These are phyloP conservation scores for Macrobrachium nipponense DNA, from an alignment of 1,140 invertebrate genomes.

Conservation along the genomic window DNA sequence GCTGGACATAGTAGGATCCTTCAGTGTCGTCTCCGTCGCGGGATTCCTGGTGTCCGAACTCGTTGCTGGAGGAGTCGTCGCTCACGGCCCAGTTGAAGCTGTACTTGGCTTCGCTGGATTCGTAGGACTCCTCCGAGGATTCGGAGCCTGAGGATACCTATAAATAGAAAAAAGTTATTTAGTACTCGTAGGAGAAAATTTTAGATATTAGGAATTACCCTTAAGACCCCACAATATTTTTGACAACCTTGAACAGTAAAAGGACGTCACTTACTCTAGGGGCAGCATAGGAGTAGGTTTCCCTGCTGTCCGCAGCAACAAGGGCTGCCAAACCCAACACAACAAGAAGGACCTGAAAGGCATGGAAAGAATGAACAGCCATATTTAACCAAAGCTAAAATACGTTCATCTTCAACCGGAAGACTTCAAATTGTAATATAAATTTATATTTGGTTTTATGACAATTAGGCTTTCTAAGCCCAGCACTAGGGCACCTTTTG, in stretches of 20 bases:
- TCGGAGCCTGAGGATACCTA: neutral
- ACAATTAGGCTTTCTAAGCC: no score
- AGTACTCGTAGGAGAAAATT: neutral
- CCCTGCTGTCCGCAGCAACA: constrained; percentile 2
- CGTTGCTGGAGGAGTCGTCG: constrained; percentile 21
- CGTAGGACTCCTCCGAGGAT: neutral
- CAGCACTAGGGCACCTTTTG: no score
- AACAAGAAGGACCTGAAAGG: neutral
- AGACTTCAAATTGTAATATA: no score
- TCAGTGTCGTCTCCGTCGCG: constrained; percentile 14
- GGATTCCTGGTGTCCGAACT: constrained; percentile 16
- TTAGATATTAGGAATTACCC: neutral
- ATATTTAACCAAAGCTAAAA: no score
- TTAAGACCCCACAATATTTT: neutral
- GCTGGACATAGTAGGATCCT: constrained; percentile 6
- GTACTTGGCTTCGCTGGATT: neutral
- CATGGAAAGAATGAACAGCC: neutral
- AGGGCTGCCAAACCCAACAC: neutral
- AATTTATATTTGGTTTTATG: no score
- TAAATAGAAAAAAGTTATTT: neutral
- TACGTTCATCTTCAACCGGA: no score
- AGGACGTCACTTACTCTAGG: neutral
- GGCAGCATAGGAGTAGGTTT: neutral
- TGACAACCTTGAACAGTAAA: neutral
- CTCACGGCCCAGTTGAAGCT: constrained; percentile 17